A percentile compares a stretch with the other conserved stretches of the same genome.
phyloP scores from a whole-genome alignment of 2,113 vertebrate genomes.

The Sinocyclocheilus anophthalmus region DNA sequence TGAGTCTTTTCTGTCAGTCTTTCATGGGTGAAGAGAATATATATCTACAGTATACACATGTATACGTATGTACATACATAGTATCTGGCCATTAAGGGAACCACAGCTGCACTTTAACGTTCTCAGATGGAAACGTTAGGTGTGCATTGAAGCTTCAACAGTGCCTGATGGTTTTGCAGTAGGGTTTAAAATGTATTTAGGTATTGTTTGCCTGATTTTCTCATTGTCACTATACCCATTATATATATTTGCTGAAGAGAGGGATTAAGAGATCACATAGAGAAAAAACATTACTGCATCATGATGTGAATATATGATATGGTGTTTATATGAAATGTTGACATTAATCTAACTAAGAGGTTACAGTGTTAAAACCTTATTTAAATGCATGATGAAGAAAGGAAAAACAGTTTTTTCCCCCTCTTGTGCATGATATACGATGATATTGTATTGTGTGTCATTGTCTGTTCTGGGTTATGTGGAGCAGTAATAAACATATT shows the following conservation, averaged over 20 bases:
- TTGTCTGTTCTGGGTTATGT: slow-evolving; percentile 11
- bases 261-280: background rate
- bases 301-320: background rate
- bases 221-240: background rate
- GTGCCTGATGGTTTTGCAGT: background rate
- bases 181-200: background rate
- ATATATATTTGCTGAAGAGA: background rate
- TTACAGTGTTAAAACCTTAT: background rate
- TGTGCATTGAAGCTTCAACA: background rate
- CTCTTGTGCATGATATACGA: slow-evolving; percentile 8
- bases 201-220: background rate
- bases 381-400: slow-evolving; percentile 22
- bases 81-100: background rate
- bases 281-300: background rate
- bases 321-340: slow-evolving; percentile 15
- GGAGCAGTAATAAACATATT: background rate
- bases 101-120: background rate
- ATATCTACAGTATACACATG: background rate
- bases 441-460: slow-evolving; percentile 1
- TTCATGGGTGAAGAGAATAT: slow-evolving; percentile 4
- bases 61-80: background rate
- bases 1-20: background rate
- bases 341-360: background rate
- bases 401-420: background rate
- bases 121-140: background rate